Evolutionary conservation across 2,888 invertebrate genomes (phyloP).

Genomic region (Atethmia centrago): DNA sequence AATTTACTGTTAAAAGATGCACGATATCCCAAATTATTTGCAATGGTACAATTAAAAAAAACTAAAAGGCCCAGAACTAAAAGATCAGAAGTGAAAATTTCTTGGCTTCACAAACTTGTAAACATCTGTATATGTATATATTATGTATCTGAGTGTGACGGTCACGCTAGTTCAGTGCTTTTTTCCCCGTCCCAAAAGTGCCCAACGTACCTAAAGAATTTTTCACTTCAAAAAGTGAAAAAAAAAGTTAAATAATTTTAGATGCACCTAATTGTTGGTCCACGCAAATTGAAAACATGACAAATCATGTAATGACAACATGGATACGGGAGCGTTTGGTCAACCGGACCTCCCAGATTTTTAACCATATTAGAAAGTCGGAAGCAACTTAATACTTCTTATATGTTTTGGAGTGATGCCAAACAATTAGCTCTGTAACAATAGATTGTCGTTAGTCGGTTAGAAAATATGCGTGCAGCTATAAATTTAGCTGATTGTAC

Average conservation of each 20-base stretch:
- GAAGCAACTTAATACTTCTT: constrained; percentile 31
- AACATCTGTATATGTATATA: too few relatives aligned
- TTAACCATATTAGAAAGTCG: constrained; percentile 14
- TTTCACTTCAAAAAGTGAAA: too few relatives aligned
- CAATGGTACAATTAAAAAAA: too few relatives aligned
- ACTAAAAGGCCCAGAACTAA: too few relatives aligned
- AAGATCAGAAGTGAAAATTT: too few relatives aligned
- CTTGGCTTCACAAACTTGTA: too few relatives aligned
- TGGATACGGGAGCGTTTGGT: background rate
- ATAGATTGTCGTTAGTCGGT: constrained; percentile 23
- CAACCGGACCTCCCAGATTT: constrained; percentile 34
- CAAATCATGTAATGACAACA: background rate
- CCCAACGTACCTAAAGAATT: too few relatives aligned
- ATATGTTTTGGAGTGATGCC: constrained; percentile 46
- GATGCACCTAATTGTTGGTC: background rate
- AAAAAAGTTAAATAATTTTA: background rate
- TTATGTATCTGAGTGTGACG: too few relatives aligned
- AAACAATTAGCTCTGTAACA: constrained; percentile 38
- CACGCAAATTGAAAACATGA: background rate
- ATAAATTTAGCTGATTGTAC: background rate
- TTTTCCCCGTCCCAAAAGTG: too few relatives aligned
- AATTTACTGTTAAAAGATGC: too few relatives aligned
- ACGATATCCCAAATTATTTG: too few relatives aligned
- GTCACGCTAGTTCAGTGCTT: too few relatives aligned
- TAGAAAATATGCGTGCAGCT: constrained; percentile 21